phyloP scores from a whole-genome alignment of 2,797 vertebrate species.

The Cephalopachus bancanus region DNA sequence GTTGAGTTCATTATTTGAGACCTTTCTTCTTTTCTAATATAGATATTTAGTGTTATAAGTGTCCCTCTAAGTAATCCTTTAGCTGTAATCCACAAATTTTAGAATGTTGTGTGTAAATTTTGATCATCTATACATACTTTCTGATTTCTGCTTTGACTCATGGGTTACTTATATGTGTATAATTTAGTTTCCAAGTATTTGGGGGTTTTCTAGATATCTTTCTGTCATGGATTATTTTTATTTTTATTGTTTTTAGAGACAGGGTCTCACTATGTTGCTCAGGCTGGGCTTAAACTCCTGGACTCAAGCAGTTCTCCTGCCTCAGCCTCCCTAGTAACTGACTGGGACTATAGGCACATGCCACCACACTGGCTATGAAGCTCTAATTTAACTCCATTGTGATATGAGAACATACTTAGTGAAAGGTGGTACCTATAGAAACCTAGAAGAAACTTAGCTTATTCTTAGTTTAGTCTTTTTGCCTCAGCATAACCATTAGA shows the following conservation, averaged over 20 bases:
- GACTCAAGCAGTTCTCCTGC: background rate
- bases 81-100: background rate
- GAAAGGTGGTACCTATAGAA: too few species aligned
- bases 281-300: background rate
- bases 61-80: background rate
- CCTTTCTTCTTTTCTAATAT: background rate
- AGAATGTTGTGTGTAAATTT: background rate
- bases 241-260: background rate
- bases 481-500: too few species aligned
- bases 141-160: background rate
- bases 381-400: conserved; percentile 3
- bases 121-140: background rate
- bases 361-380: background rate
- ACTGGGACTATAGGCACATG: background rate
- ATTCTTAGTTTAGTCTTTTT: too few species aligned
- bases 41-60: conserved; percentile 1
- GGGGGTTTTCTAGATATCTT: background rate
- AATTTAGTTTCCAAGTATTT: conserved; percentile 9
- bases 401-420: background rate
- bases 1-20: background rate
- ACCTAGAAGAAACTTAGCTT: too few species aligned
- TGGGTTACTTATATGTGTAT: background rate
- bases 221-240: conserved; percentile 6
- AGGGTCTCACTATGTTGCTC: background rate
- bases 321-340: background rate